Conservation (phyloP, 2,113 vertebrate species). For the Pteropus alecto region DNA sequence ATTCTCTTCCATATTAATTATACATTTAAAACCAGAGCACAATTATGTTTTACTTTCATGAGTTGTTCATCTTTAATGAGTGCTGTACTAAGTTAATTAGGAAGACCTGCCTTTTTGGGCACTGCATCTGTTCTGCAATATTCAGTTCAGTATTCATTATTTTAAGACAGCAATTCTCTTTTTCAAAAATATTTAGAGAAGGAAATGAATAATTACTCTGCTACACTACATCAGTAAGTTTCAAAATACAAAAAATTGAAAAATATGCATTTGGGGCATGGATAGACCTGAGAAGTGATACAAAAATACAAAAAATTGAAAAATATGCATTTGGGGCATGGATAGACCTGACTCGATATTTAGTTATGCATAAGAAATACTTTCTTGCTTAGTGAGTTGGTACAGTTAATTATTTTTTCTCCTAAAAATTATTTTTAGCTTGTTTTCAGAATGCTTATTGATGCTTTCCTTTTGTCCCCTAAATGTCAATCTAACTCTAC, state of each 20-base stretch:
- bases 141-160: constrained; percentile 62
- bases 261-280: neutral
- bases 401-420: constrained; percentile 40
- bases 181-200: constrained; percentile 72
- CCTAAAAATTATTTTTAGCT: constrained; percentile 37
- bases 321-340: neutral
- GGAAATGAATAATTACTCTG: constrained; percentile 57
- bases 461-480: constrained; percentile 30
- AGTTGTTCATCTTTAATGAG: constrained; percentile 66
- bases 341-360: constrained; percentile 10
- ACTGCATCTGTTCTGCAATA: constrained; percentile 53
- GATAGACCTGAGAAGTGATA: neutral
- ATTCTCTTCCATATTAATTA: constrained; percentile 66
- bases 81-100: constrained; percentile 66
- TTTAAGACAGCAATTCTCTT: constrained; percentile 64
- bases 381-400: constrained; percentile 35
- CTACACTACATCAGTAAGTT: neutral
- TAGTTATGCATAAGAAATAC: constrained; percentile 26
- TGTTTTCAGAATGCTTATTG: constrained; percentile 48
- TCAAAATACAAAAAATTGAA: constrained; percentile 34
- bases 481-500: constrained; percentile 2
- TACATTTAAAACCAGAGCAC: constrained; percentile 58
- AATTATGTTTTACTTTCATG: constrained; percentile 50
- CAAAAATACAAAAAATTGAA: constrained; percentile 21
- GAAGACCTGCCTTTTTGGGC: constrained; percentile 65